These are phyloP conservation scores for Clangula hyemalis DNA, from an alignment of 2,797 vertebrate genomes.

Conservation along the genomic window DNA sequence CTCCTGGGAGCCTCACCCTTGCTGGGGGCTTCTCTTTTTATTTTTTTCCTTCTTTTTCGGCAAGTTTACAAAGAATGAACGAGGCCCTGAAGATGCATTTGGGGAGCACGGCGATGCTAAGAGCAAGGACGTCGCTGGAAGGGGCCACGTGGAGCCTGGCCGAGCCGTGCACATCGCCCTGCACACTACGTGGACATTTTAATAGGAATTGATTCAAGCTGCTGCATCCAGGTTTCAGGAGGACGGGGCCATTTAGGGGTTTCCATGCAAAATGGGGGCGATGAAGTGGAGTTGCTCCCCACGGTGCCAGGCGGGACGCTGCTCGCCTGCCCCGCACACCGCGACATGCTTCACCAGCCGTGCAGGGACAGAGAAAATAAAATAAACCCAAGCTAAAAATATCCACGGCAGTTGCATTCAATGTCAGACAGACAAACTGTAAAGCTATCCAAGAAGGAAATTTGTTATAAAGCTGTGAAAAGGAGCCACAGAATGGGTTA, in stretches of 20 bases:
- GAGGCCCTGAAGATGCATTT: background rate
- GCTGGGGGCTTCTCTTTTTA: fast-evolving
- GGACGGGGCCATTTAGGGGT: background rate
- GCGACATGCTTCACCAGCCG: too few species aligned
- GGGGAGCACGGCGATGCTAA: background rate
- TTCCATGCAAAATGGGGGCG: background rate
- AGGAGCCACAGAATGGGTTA: background rate
- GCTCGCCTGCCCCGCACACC: background rate
- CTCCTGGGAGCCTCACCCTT: background rate
- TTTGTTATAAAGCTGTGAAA: background rate
- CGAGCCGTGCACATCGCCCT: fast-evolving
- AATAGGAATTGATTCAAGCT: background rate
- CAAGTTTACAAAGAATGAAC: background rate
- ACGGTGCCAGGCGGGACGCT: too few species aligned
- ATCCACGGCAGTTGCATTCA: background rate
- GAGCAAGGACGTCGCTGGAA: background rate
- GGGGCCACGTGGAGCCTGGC: background rate
- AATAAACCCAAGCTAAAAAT: background rate
- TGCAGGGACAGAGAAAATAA: background rate
- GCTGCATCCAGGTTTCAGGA: background rate
- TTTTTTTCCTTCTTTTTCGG: background rate
- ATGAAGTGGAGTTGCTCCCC: background rate
- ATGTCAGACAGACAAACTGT: background rate
- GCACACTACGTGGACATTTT: background rate
- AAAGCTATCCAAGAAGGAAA: background rate